Base-by-base conservation (phyloP, 1,140 invertebrate species). In the Psix sp. region DNA sequence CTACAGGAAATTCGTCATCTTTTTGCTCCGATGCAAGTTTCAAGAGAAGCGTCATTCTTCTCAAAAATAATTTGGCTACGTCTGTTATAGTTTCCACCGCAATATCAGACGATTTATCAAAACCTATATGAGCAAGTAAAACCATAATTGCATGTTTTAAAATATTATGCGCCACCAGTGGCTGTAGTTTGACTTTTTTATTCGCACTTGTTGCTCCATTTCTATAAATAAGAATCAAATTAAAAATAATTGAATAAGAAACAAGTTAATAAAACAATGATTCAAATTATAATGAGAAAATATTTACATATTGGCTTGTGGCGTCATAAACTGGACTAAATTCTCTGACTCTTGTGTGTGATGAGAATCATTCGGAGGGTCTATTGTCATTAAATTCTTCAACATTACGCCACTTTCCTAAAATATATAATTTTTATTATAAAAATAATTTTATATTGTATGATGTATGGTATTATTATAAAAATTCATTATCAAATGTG, bases 51-150 rank as follows among this genome's bases (percentile, higher is more conserved):
- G 88, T 88, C 38, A 91, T 86, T 75, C 88, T 87, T 17, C 81
- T 80, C n/a, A 88, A 78, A 80, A 88, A 90, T 71, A 90, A 86
- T 74, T 89, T 85, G 39, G 82, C 82, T 9, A 89, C 75, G 75
- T 91, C 90, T 3, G 87, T 88, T 52, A 91, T 71, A 0, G 86
- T 89, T 56, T 90, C 89, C 56, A 91, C 79, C 7, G 89, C 87
- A 57, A 85, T 83, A 67, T 90, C 88, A 11, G 83, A 86, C 42
- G 87, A 86, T 26, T 79, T 84, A 57, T 88, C 86, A 73, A 81
- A 88, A 29, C 88, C 88, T 56, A 84, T 84, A 46, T 88, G 88
- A 38, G 87, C 86, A 39, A 87, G 74, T 14, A 88, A 63, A 59
- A 83, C 72, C 21, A 78, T 79, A 3, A 88, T 83, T 1, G 86